Conservation (phyloP, 2,888 invertebrate genomes). For the Dynastes tityus region DNA sequence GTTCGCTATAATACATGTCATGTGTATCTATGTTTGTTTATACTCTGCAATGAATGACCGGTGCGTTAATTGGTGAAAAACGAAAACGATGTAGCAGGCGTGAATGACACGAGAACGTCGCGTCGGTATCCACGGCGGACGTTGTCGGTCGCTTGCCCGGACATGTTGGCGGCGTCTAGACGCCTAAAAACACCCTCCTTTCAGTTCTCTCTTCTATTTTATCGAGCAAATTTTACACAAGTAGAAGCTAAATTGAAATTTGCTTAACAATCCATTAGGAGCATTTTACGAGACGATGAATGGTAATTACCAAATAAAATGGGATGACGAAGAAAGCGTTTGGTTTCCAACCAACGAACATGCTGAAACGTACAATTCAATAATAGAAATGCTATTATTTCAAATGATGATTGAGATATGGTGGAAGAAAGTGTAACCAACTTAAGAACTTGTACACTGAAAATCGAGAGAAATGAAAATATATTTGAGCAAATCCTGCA, state of each 20-base stretch:
- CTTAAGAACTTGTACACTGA: too few relatives aligned
- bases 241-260: slow-evolving; percentile 26
- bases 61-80: slow-evolving; percentile 26
- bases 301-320: not conserved
- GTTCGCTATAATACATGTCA: too few relatives aligned
- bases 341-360: too few relatives aligned
- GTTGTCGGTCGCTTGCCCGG: slow-evolving; percentile 22
- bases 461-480: too few relatives aligned
- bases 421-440: too few relatives aligned
- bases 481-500: too few relatives aligned
- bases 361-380: too few relatives aligned
- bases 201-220: not conserved
- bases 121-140: not conserved
- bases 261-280: slow-evolving; percentile 26
- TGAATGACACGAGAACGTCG: slow-evolving; percentile 18
- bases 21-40: not conserved
- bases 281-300: not conserved
- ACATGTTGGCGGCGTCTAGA: slow-evolving; percentile 40
- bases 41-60: not conserved
- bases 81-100: slow-evolving; percentile 4
- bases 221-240: slow-evolving; percentile 10
- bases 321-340: not conserved
- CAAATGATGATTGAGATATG: too few relatives aligned
- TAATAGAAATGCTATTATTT: too few relatives aligned
- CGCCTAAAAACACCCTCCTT: slow-evolving; percentile 23